These are phyloP conservation scores for Cynaeus angustus DNA, from an alignment of 2,888 invertebrate species.

Conservation along the genomic window DNA sequence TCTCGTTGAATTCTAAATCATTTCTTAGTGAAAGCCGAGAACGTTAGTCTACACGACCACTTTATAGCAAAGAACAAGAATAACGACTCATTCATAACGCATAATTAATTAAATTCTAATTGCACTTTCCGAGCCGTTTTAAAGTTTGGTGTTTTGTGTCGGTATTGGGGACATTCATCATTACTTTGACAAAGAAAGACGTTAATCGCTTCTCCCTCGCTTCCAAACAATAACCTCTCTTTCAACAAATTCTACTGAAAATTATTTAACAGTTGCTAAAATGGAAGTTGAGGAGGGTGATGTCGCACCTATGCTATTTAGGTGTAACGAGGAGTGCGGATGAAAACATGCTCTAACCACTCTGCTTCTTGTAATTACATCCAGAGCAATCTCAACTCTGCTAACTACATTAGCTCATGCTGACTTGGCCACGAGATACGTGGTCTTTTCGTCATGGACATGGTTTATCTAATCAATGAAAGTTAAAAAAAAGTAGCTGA, in stretches of 20 bases:
- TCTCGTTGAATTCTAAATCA: slow-evolving; percentile 61
- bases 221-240: slow-evolving; percentile 28
- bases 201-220: slow-evolving; percentile 65
- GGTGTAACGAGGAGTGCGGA: slow-evolving; percentile 41
- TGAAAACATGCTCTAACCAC: slow-evolving; percentile 46
- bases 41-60: slow-evolving; percentile 52
- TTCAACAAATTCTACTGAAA: slow-evolving; percentile 13
- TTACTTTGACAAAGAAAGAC: slow-evolving; percentile 70
- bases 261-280: slow-evolving; percentile 9
- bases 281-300: slow-evolving; percentile 19
- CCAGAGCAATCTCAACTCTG: slow-evolving; percentile 45
- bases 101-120: slow-evolving; percentile 73
- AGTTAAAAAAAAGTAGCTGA: too few species aligned
- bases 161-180: slow-evolving; percentile 71
- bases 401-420: slow-evolving; percentile 57
- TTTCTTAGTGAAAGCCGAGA: slow-evolving; percentile 55
- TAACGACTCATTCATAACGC: slow-evolving; percentile 69
- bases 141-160: slow-evolving; percentile 69
- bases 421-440: slow-evolving; percentile 53
- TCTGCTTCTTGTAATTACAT: slow-evolving; percentile 49
- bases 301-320: slow-evolving; percentile 38
- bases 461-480: background rate
- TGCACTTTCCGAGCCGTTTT: slow-evolving; percentile 67
- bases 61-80: slow-evolving; percentile 59
- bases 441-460: slow-evolving; percentile 30